Evolutionary conservation across 2,888 invertebrate genomes (phyloP), one percentile per base, ranked within the genome.

Genomic region (Cantharis rustica): DNA sequence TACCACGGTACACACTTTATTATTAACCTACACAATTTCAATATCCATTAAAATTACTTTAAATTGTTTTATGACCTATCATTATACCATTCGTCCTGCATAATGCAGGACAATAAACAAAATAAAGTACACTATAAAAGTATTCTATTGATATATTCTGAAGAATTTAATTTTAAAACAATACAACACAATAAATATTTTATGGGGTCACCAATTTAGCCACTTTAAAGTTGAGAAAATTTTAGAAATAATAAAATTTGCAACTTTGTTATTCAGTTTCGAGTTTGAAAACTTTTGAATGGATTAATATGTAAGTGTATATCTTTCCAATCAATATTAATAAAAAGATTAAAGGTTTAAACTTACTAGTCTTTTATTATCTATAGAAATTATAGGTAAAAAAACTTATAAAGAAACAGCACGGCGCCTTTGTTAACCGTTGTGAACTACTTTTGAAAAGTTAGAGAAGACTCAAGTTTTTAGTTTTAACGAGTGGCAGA

Each of bases 401-500:
- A n/a, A 66, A 66, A 66, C 2, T 66, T 66, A 23, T 66, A 66
- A 17, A 66, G 23, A 66, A 17, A 66, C 20, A 61, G 16, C 68
- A 20, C 66, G 75, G 70, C 68, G 75, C 75, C 75, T 71, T 75
- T 71, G 75, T 75, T 75, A 70, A 69, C 75, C 61, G 68, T 70
- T 71, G 70, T 71, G 71, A 71, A 71, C 75, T 71, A 75, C 75
- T 75, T 75, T 75, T 75, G 47, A 69, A 70, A 75, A 75, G 71
- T 75, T 71, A 75, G 71, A 69, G 75, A 71, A 75, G 71, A 75
- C 70, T 68, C 63, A 64, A 71, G 71, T 71, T 73, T 68, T 74
- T 66, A 74, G 20, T 70, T 74, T 74, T 75, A 71, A 75, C 66
- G 71, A 75, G 71, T 66, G 81, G 81, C 80, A 78, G 83, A 83